phyloP scores from a whole-genome alignment of 2,797 vertebrate species.

The Mus spretus region DNA sequence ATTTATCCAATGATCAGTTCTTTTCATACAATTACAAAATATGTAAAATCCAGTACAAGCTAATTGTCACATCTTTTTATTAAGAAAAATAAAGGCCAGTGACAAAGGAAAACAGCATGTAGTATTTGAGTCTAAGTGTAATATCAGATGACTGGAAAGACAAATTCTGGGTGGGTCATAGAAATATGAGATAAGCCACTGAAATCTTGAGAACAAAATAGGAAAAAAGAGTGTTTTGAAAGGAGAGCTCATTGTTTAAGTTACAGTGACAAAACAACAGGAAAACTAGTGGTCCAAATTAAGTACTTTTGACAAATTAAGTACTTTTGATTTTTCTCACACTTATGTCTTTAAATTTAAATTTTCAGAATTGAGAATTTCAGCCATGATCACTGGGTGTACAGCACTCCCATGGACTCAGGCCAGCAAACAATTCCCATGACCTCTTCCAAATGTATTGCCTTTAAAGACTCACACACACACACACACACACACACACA shows the following conservation, averaged over 20 bases:
- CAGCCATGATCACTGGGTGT: not conserved
- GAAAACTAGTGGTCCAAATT: not conserved
- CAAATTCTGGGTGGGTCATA: not conserved
- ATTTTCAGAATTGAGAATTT: not conserved
- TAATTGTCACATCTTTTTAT: conserved; percentile 1
- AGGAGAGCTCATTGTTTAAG: not conserved
- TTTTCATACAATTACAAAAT: conserved; percentile 11
- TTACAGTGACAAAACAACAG: not conserved
- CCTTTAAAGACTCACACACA: not conserved
- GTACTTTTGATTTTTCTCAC: conserved; percentile 20
- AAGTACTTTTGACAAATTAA: not conserved
- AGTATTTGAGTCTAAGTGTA: not conserved
- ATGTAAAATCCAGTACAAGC: not conserved
- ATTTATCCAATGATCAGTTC: conserved; percentile 42
- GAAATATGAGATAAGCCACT: not conserved
- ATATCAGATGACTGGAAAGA: not conserved
- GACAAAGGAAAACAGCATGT: not conserved
- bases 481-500: too few species aligned
- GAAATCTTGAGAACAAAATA: conserved; percentile 12
- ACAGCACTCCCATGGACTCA: not conserved
- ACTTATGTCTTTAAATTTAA: not conserved
- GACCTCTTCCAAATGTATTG: not conserved
- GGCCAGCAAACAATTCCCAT: not conserved
- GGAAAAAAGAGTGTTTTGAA: not conserved
- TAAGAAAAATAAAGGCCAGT: not conserved